Base-by-base conservation (phyloP, 1,140 invertebrate genomes). In the Cyphomyrmex costatus region DNA sequence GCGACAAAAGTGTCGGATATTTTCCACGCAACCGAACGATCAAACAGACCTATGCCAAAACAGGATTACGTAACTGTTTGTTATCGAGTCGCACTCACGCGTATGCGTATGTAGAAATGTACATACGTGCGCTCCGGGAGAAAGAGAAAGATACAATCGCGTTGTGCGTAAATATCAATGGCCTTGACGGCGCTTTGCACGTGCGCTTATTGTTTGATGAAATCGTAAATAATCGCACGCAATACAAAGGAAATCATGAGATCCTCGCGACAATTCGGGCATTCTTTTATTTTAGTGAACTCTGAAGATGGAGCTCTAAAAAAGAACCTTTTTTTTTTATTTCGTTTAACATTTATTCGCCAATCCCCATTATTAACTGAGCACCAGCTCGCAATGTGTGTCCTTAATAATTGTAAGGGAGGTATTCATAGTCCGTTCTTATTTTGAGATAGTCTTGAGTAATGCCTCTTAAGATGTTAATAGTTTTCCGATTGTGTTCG, bases 81-180 rank as follows among this genome's bases (percentile, higher is more conserved):
- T 36, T 74, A 60, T 80, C 77, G 10, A 36, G 19, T 36, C 36
- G 16, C 2, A n/a, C 8, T 56, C n/a, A 7, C 0, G 61, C 8
- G 21, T 10, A 21, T 16, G 36, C 36, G 21, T 46, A 42, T 12
- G 12, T 46, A 12, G 33, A 30, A 24, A 19, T 2, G 42, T 30
- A 30, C 1, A 3, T 30, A 42, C 36, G 8, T 42, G 8, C 1
- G 12, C 12, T n/a, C 16, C 5, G 5, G 5, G 21, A 53, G 19
- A 79, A n/a, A 42, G 3, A 16, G 36, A 19, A 12, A 42, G 36
- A 27, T 8, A 73, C 46, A 33, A 74, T 60, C 24, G 21, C 33
- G 21, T n/a, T 53, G 66, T 27, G 76, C 53, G 68, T 83, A 83
- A 83, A 83, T 83, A 73, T 4, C 16, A 60, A 83, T 33, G 79